phyloP scores from a whole-genome alignment of 2,797 vertebrate genomes.

The Lates japonicus region DNA sequence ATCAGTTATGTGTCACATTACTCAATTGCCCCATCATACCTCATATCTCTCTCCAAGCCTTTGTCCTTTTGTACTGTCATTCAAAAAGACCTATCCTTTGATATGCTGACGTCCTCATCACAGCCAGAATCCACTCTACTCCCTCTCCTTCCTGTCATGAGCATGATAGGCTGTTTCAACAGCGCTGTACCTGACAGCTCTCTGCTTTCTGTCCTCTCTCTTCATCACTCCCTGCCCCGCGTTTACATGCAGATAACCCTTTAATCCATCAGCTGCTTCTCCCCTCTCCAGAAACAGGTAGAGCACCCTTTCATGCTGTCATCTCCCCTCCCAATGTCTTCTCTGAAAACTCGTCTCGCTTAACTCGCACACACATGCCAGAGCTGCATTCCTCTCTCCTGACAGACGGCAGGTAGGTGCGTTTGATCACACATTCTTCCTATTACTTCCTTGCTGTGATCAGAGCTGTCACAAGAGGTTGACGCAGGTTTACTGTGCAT shows the following conservation, averaged over 20 bases:
- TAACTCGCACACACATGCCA: constrained; percentile 15
- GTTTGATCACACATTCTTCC: constrained; percentile 63
- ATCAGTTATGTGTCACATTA: constrained; percentile 34
- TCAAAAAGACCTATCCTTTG: constrained; percentile 49
- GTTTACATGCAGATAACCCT: constrained; percentile 58
- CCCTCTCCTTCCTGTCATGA: constrained; percentile 53
- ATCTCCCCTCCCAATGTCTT: constrained; percentile 29
- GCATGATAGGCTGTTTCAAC: constrained; percentile 51
- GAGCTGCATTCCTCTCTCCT: constrained; percentile 48
- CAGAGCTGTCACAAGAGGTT: constrained; percentile 50
- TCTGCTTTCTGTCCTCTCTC: constrained; percentile 40
- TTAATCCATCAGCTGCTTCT: constrained; percentile 69
- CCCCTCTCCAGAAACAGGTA: constrained; percentile 35
- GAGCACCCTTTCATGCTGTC: constrained; percentile 54
- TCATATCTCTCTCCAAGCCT: constrained; percentile 21
- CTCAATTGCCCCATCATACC: constrained; percentile 19
- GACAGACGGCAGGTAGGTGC: constrained; percentile 52
- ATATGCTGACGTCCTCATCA: constrained; percentile 47
- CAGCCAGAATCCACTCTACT: constrained; percentile 33
- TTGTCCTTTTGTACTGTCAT: constrained; percentile 42
- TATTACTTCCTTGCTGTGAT: constrained; percentile 44
- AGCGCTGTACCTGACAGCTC: constrained; percentile 54
- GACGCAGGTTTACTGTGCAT: constrained; percentile 27
- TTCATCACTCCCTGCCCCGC: constrained; percentile 35
- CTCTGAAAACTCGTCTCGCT: constrained; percentile 23